These are phyloP conservation scores for Branchipolynoe longqiensis DNA, from an alignment of 2,888 invertebrate species.

Conservation along the genomic window DNA sequence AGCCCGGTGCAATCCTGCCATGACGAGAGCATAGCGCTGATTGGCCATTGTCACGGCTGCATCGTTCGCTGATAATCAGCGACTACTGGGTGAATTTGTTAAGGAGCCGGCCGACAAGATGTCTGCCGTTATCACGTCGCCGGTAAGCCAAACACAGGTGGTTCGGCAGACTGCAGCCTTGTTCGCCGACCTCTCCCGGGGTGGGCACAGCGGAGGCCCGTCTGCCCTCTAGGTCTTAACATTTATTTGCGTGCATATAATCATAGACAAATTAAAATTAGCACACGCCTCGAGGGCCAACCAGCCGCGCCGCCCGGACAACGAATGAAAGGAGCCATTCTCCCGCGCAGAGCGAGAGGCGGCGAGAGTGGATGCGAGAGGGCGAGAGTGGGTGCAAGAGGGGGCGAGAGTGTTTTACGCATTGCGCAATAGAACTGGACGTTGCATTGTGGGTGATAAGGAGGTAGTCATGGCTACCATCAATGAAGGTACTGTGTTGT, in stretches of 20 bases:
- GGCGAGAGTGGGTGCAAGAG: background rate
- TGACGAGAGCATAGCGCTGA: too few species aligned
- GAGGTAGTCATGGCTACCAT: background rate
- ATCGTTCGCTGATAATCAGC: too few species aligned
- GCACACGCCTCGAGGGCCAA: background rate
- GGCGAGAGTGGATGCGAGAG: too few species aligned
- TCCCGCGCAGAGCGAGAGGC: background rate
- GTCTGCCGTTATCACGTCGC: too few species aligned
- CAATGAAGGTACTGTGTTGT: background rate
- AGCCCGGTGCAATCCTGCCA: too few species aligned
- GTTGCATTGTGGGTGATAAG: background rate
- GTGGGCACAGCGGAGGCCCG: too few species aligned
- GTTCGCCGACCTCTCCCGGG: too few species aligned
- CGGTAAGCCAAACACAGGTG: too few species aligned
- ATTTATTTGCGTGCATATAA: slow-evolving; percentile 10
- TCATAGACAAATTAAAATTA: slow-evolving; percentile 40
- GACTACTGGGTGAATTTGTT: too few species aligned
- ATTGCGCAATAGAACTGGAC: background rate
- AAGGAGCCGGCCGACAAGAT: too few species aligned
- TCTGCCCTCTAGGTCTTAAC: slow-evolving; percentile 3
- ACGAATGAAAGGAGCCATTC: background rate
- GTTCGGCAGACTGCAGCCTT: too few species aligned
- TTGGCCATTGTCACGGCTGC: too few species aligned
- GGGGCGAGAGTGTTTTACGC: background rate
- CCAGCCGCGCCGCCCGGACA: background rate